Evolutionary conservation across 2,797 vertebrate species (phyloP), one percentile per base, ranked within the genome.

Genomic region (Hyperoplus lanceolatus): DNA sequence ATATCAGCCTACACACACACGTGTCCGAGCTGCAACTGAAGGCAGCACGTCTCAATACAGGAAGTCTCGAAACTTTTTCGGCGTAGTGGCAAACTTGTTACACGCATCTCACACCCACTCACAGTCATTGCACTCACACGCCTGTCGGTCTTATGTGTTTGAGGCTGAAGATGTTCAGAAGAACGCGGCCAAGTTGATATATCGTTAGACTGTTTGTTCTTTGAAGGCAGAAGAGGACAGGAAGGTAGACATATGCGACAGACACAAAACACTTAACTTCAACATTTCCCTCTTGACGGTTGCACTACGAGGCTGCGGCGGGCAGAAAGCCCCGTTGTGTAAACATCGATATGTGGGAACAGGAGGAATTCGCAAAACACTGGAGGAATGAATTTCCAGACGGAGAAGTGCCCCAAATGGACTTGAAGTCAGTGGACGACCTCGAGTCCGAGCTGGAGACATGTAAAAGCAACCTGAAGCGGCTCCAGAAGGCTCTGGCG

Each of bases 341-440:
- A 18, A 74, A 77, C 59, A 36, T 43, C 77, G 43, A 54, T 2
- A 98, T 98, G 97, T 97, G 96, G 96, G 96, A 97, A 42, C 96
- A 96, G 56, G 92, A 91, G 79, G 97, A 97, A 83, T 98, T 99
- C 1, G 96, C 94, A 1, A 96, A 95, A 88, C 96, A 97, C 85
- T 99, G 98, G 98, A 96, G 82, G 84, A 96, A 94, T 69, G 96
- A 97, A 84, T 99, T 99, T 79, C 97, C 97, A 2, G 96, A 96
- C 57, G 96, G 96, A 15, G 90, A 95, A 62, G 96, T 94, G 0
- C 97, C 97, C 0, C 79, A 62, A 51, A 96, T 97, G 97, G 87
- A 94, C 79, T 60, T 97, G 43, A 91, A 89, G 73, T 96, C 97
- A 1, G 95, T 93, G 18, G 93, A 91, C 66, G 97, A 97, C 89